Conservation (phyloP, 2,888 invertebrate genomes). For the Odontocerum albicorne region DNA sequence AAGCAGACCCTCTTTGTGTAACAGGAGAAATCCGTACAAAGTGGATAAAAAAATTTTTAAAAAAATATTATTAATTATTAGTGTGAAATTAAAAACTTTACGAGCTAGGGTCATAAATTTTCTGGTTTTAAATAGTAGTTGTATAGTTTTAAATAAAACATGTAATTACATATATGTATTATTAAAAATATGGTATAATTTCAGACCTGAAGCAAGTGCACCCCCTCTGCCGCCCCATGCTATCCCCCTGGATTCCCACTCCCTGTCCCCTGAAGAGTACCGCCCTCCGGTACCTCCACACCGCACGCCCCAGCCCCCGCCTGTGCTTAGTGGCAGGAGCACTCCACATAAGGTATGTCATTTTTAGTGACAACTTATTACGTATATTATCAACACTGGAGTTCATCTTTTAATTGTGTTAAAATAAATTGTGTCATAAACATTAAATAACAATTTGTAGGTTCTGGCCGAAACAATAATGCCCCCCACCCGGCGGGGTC, state of each 20-base stretch:
- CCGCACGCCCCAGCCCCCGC: conserved; percentile 80
- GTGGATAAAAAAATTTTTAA: no score
- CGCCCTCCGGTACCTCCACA: conserved; percentile 89
- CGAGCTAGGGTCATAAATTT: no score
- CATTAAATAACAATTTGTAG: conserved; percentile 39
- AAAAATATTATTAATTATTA: no score
- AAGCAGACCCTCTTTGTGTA: no score
- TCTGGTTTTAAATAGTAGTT: no score
- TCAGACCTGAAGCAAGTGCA: conserved; percentile 50
- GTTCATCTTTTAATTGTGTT: neutral
- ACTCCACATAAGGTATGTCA: conserved; percentile 31
- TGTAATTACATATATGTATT: no score
- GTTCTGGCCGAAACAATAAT: conserved; percentile 56
- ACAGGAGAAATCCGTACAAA: no score
- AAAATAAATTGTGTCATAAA: neutral
- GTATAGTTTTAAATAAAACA: no score
- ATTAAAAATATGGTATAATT: no score
- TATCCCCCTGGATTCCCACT: conserved; percentile 41
- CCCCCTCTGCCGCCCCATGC: conserved; percentile 59
- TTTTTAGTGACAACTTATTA: no score
- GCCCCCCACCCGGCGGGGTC: conserved; percentile 55
- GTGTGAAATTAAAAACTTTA: no score
- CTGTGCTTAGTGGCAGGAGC: conserved; percentile 63
- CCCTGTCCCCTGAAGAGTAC: conserved; percentile 62
- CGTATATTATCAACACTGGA: no score